Evolutionary conservation across 2,113 vertebrate genomes (phyloP).

Genomic region (Phocoena phocoena): DNA sequence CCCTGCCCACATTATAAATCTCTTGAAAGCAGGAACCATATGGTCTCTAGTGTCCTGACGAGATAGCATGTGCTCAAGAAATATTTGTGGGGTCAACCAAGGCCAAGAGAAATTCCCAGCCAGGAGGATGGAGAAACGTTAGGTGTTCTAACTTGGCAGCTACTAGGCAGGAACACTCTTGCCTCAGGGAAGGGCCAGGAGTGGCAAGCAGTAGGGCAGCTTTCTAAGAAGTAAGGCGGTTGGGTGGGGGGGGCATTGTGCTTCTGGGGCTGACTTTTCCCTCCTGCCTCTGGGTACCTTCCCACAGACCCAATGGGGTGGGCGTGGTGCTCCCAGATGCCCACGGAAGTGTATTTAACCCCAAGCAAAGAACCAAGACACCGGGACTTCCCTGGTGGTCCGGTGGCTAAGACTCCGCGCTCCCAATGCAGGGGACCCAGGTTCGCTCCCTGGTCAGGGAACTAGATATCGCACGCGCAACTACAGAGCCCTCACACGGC

Average conservation of each 20-base stretch:
- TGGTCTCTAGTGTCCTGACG: background rate
- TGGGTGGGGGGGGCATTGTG: background rate
- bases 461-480: accelerated
- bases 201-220: background rate
- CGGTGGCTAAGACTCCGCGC: too few relatives aligned
- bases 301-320: background rate
- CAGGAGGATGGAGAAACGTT: background rate
- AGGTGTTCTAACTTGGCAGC: background rate
- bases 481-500: too few relatives aligned
- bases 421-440: too few relatives aligned
- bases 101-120: background rate
- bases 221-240: background rate
- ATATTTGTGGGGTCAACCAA: background rate
- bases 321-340: background rate
- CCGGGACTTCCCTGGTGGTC: too few relatives aligned
- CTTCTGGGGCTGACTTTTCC: background rate
- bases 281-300: too few relatives aligned
- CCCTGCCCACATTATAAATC: background rate
- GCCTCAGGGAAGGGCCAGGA: background rate
- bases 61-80: background rate
- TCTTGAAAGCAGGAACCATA: background rate
- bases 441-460: too few relatives aligned
- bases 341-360: background rate
- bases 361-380: background rate
- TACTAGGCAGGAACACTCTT: background rate